Conservation (phyloP, 2,888 invertebrate species). For the Campoplex nolae region DNA sequence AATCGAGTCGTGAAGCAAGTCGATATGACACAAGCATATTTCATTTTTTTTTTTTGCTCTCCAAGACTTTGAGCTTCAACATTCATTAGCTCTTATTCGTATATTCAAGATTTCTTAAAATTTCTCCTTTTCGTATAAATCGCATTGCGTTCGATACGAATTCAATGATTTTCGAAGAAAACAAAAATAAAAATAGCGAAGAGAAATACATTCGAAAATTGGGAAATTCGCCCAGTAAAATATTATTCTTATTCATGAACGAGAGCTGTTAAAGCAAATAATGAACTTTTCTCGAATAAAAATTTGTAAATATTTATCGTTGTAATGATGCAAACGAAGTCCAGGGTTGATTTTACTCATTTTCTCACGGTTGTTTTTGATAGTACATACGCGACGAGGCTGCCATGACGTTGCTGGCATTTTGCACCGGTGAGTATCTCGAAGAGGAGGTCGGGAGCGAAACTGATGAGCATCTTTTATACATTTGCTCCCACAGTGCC, state of each 20-base stretch:
- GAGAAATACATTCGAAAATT: too few species aligned
- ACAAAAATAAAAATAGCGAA: too few species aligned
- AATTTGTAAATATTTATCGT: not conserved
- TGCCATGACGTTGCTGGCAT: constrained; percentile 7
- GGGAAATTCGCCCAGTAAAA: not conserved
- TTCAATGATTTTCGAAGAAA: too few species aligned
- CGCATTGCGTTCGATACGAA: not conserved
- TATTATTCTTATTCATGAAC: too few species aligned
- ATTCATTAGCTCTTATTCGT: not conserved
- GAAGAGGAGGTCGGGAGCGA: constrained; percentile 18
- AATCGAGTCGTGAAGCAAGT: not conserved
- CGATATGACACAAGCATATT: not conserved
- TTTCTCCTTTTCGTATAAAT: not conserved
- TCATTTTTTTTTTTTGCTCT: not conserved
- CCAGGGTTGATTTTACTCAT: not conserved
- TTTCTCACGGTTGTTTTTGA: constrained; percentile 9
- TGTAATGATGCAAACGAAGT: not conserved
- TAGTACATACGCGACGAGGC: not conserved
- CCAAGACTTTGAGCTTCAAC: not conserved
- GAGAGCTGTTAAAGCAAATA: not conserved
- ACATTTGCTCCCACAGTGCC: constrained; percentile 24
- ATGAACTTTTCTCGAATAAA: too few species aligned
- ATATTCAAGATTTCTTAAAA: not conserved
- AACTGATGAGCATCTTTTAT: constrained; percentile 38
- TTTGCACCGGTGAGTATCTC: not conserved